These are phyloP conservation scores for Troides aeacus DNA, from an alignment of 2,888 invertebrate species.

Conservation along the genomic window DNA sequence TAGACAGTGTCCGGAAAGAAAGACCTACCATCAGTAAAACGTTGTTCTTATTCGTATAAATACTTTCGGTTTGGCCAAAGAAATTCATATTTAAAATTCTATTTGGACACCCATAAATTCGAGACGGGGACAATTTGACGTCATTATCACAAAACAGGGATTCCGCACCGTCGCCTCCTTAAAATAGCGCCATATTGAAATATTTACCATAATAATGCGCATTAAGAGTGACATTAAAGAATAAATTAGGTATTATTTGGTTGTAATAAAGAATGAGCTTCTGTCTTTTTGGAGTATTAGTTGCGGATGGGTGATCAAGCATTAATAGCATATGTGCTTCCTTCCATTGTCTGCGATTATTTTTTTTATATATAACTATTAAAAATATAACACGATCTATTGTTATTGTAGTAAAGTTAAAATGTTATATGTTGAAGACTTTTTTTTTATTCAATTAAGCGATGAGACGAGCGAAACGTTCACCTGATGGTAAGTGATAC, in stretches of 20 bases:
- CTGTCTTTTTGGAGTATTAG: constrained; percentile 28
- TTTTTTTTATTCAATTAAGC: too few relatives aligned
- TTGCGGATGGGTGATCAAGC: constrained; percentile 27
- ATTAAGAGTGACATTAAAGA: constrained; percentile 25
- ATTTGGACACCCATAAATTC: constrained; percentile 50
- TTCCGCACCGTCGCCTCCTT: constrained; percentile 51
- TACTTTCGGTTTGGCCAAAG: constrained; percentile 55
- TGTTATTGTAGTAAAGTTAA: neutral
- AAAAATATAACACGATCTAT: neutral
- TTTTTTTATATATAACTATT: neutral
- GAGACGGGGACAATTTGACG: constrained; percentile 54
- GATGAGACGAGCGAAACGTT: too few relatives aligned
- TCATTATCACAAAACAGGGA: constrained; percentile 65
- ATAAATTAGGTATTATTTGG: constrained; percentile 28
- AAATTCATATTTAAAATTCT: constrained; percentile 52
- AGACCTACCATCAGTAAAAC: too few relatives aligned
- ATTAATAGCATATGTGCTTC: constrained; percentile 28
- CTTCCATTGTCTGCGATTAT: constrained; percentile 17
- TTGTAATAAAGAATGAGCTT: constrained; percentile 27
- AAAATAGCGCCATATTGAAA: constrained; percentile 57
- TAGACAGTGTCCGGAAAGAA: too few relatives aligned
- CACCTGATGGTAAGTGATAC: too few relatives aligned
- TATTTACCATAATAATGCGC: constrained; percentile 35
- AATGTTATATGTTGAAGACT: too few relatives aligned
- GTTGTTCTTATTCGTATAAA: constrained; percentile 49